Evolutionary conservation across 2,113 vertebrate species (phyloP), one percentile per base, ranked within the genome.

Genomic region (Gulo gulo): DNA sequence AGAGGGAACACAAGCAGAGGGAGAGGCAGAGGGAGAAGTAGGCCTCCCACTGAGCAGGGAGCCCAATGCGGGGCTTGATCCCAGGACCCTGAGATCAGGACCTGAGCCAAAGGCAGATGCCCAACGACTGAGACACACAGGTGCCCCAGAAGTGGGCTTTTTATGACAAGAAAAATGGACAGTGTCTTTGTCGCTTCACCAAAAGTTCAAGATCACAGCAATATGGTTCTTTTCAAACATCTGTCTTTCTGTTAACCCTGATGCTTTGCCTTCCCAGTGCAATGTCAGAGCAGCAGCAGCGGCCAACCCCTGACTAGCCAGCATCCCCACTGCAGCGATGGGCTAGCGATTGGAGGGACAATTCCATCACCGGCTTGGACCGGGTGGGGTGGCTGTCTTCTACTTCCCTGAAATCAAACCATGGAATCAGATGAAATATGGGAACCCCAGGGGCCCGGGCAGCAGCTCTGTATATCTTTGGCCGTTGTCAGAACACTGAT

Each of bases 401-500:
- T 12, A 45, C 76, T 83, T 36, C 20, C 31, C 42, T 15, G 14
- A 92, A 50, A 29, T 24, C 52, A 86, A 69, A 59, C 15, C 14
- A 9, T 1, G 15, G 39, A 39, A 42, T 61, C 31, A 39, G 71
- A 52, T 34, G 45, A 42, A 4, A 4, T 3, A 4, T 59, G 26
- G n/a, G 79, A 69, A n/a, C 36, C 12, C 15, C 20, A 5, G 4
- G 34, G 15, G 1, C 52, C 4, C 1, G 61, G 47, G 52, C 26
- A 71, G 23, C 29, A 61, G 42, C 26, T n/a, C 29, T 42, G n/a
- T 21, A 11, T 4, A 0, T 29, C 42, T 69, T 63, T 34, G 23
- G 36, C 20, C 29, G 0, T 55, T 26, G 21, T 47, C 26, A 24
- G 36, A 79, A 14, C 6, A 7, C 0, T 2, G 39, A 24, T 3